Conservation (phyloP, 1,140 invertebrate genomes). For the Anastrepha ludens region DNA sequence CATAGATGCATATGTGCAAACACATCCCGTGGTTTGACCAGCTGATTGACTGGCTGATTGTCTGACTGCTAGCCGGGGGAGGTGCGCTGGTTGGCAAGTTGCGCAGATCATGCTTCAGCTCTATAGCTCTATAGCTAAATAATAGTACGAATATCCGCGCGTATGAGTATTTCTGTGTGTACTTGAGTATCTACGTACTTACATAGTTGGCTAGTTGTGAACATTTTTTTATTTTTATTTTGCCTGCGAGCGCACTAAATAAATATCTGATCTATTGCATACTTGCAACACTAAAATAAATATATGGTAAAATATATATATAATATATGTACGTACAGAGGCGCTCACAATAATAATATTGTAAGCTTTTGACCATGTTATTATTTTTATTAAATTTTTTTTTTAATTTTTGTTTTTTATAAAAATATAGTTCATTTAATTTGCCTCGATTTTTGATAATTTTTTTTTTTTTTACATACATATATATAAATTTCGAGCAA, state of each 20-base stretch:
- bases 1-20: too few species aligned
- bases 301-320: too few species aligned
- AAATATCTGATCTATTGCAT: slow-evolving; percentile 35
- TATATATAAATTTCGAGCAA: too few species aligned
- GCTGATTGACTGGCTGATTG: background rate
- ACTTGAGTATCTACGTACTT: background rate
- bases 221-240: background rate
- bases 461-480: too few species aligned
- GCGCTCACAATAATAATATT: too few species aligned
- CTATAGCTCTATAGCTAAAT: background rate
- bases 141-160: background rate
- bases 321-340: too few species aligned
- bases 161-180: background rate
- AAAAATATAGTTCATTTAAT: too few species aligned
- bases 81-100: background rate
- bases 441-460: too few species aligned
- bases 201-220: background rate
- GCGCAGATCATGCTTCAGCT: slow-evolving; percentile 8
- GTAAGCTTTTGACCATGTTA: too few species aligned
- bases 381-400: too few species aligned
- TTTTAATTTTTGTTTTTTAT: too few species aligned
- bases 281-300: background rate
- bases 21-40: slow-evolving; percentile 37
- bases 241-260: slow-evolving; percentile 6
- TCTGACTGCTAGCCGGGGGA: background rate